Conservation (phyloP, 2,888 invertebrate species). For the Ceraclea dissimilis region DNA sequence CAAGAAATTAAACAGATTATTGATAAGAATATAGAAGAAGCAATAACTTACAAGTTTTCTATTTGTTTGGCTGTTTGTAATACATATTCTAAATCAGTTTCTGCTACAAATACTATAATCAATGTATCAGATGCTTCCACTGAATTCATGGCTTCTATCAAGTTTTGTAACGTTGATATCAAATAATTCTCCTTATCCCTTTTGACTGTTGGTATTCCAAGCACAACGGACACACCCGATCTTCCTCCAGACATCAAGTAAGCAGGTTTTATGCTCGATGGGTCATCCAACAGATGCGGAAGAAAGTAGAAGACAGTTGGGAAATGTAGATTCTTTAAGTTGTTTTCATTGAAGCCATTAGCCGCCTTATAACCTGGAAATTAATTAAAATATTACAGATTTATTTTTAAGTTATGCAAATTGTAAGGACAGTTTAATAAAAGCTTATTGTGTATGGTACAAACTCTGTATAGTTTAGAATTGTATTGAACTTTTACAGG, state of each 20-base stretch:
- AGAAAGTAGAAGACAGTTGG: constrained; percentile 81
- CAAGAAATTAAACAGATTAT: not conserved
- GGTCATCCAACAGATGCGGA: constrained; percentile 77
- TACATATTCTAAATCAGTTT: constrained; percentile 73
- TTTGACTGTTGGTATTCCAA: constrained; percentile 86
- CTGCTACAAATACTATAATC: constrained; percentile 82
- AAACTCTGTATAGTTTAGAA: not conserved
- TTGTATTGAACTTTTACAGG: too few relatives aligned
- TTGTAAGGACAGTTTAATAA: not conserved
- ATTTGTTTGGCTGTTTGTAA: constrained; percentile 67
- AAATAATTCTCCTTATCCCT: constrained; percentile 84
- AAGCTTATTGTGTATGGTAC: not conserved
- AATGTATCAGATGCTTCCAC: constrained; percentile 68
- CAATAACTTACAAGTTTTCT: constrained; percentile 58
- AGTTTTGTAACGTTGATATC: constrained; percentile 74
- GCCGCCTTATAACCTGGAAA: constrained; percentile 27
- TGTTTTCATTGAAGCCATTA: constrained; percentile 36
- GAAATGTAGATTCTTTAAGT: constrained; percentile 49
- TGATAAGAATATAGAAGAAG: not conserved
- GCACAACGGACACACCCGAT: constrained; percentile 69
- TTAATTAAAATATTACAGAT: not conserved
- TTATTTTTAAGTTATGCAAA: too few relatives aligned
- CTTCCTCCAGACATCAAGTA: constrained; percentile 68
- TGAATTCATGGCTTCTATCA: constrained; percentile 69
- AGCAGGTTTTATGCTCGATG: constrained; percentile 68